Conservation (phyloP, 2,797 vertebrate species). For the Balearica regulorum region DNA sequence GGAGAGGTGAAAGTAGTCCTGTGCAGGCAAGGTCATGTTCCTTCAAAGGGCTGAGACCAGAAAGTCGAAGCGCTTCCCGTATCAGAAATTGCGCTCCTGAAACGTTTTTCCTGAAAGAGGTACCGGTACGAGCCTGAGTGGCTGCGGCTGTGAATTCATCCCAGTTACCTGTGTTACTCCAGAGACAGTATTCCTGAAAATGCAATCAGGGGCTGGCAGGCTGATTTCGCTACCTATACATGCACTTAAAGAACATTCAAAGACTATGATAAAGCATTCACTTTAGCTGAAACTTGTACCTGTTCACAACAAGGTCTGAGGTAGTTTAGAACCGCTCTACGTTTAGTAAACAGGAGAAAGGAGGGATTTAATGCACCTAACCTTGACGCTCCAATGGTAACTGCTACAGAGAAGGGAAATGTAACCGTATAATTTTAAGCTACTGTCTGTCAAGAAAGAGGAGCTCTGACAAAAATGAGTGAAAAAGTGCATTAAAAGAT, state of each 20-base stretch:
- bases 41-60: neutral
- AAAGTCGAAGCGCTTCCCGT: neutral
- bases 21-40: neutral
- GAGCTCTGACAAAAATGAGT: neutral
- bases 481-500: neutral
- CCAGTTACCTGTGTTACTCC: neutral
- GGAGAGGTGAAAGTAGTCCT: neutral
- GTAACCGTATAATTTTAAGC: neutral
- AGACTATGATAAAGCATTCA: neutral
- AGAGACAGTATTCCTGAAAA: neutral
- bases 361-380: neutral
- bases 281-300: neutral
- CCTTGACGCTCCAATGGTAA: neutral
- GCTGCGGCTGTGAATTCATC: neutral
- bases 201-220: neutral
- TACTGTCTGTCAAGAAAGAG: neutral
- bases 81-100: neutral
- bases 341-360: neutral
- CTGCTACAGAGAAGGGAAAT: neutral
- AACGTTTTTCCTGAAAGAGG: neutral
- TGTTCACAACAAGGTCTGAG: slow-evolving; percentile 32
- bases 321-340: slow-evolving; percentile 25
- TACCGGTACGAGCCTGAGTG: neutral
- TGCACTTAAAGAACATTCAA: neutral
- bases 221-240: neutral